A percentile compares a stretch with the other conserved stretches of the same genome.
These are phyloP conservation scores for Drosophila varians DNA, from an alignment of 1,140 invertebrate species.

Conservation along the genomic window DNA sequence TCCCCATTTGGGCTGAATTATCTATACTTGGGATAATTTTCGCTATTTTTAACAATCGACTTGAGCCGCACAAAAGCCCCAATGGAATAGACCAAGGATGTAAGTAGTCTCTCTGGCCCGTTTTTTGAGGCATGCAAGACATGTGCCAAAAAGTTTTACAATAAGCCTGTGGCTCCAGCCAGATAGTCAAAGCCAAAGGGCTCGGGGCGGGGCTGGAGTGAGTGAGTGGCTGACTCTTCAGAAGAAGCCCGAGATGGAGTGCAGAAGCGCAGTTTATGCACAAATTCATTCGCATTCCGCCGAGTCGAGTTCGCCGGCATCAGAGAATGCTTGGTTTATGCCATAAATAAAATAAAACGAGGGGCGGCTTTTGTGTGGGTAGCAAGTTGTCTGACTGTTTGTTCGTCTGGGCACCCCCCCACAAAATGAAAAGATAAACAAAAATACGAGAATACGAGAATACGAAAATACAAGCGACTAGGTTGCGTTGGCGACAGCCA, in stretches of 20 bases:
- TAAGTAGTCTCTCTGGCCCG: conserved; percentile 41
- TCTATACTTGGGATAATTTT: conserved; percentile 47
- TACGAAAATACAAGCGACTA: conserved; percentile 27
- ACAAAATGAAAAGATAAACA: conserved; percentile 6
- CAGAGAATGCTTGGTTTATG: conserved; percentile 37
- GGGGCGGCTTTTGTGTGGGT: conserved; percentile 21
- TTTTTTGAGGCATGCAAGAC: conserved; percentile 61
- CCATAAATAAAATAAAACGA: conserved; percentile 16
- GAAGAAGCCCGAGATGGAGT: conserved; percentile 23
- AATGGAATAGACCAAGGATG: conserved; percentile 15
- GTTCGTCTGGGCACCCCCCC: conserved; percentile 46
- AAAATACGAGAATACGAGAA: conserved; percentile 8
- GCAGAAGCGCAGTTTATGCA: conserved; percentile 75
- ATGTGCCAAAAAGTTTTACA: conserved; percentile 80
- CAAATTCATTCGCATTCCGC: conserved; percentile 63
- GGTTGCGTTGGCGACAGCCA: conserved; percentile 38
- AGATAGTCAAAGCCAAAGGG: conserved; percentile 30
- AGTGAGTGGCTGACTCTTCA: conserved; percentile 41
- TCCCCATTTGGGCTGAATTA: conserved; percentile 7
- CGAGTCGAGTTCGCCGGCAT: conserved; percentile 28
- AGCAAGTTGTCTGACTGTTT: conserved; percentile 53
- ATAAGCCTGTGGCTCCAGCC: conserved; percentile 62
- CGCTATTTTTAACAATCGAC: conserved; percentile 54
- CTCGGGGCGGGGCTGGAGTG: conserved; percentile 22
- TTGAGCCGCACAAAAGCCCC: conserved; percentile 21